Conservation (phyloP, 2,888 invertebrate genomes). For the Aphidius colemani region DNA sequence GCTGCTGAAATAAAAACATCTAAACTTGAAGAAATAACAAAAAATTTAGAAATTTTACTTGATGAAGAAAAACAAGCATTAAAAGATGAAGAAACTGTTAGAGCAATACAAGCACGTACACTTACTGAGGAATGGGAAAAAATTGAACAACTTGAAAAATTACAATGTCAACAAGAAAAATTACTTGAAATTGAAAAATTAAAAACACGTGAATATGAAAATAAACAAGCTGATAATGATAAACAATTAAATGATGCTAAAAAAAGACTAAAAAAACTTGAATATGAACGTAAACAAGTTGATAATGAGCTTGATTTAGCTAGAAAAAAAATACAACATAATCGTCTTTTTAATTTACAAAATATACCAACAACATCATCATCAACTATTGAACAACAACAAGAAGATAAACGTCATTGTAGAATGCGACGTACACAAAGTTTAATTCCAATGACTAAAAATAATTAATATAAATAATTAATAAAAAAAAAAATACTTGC, state of each 20-base stretch:
- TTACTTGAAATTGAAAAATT: constrained; percentile 75
- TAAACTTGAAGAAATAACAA: constrained; percentile 71
- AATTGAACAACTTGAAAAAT: constrained; percentile 76
- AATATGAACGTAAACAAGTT: constrained; percentile 71
- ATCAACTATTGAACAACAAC: no score
- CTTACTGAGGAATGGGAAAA: constrained; percentile 84
- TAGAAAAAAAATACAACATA: constrained; percentile 67
- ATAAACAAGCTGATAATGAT: constrained; percentile 73
- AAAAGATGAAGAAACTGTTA: constrained; percentile 80
- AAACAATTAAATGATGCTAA: constrained; percentile 75
- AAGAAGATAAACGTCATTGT: constrained; percentile 65
- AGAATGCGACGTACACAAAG: constrained; percentile 71
- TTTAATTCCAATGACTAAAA: constrained; percentile 70
- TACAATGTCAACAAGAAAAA: constrained; percentile 78
- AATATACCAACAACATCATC: no score
- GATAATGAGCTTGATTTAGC: constrained; percentile 74
- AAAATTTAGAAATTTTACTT: constrained; percentile 72
- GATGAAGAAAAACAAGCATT: constrained; percentile 86
- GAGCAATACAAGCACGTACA: constrained; percentile 72
- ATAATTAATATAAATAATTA: constrained; percentile 35
- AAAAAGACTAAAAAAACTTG: constrained; percentile 70
- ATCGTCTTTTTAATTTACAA: no score
- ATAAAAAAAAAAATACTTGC: background rate
- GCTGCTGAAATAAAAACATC: constrained; percentile 65
- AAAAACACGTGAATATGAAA: constrained; percentile 76